Conservation (phyloP, 1,140 invertebrate genomes). For the Micrasema longulum region DNA sequence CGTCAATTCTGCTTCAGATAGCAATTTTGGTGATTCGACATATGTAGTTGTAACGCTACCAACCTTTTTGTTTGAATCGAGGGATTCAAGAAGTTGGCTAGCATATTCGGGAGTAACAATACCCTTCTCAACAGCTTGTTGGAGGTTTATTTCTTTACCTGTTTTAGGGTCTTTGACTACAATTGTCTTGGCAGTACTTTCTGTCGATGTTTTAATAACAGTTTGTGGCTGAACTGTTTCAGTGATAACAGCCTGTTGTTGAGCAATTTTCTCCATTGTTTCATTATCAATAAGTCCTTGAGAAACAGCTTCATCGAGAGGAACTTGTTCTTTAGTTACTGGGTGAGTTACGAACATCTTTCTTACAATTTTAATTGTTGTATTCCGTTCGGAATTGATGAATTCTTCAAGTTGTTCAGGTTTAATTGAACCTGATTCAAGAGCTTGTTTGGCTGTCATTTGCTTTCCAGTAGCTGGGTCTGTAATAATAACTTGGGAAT, state of each 20-base stretch:
- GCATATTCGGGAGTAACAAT: slow-evolving; percentile 63
- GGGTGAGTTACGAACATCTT: slow-evolving; percentile 73
- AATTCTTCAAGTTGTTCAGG: slow-evolving; percentile 55
- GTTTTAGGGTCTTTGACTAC: slow-evolving; percentile 65
- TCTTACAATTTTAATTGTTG: slow-evolving; percentile 41
- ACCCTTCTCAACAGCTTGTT: slow-evolving; percentile 70
- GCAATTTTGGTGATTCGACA: slow-evolving; percentile 32
- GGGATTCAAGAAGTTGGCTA: slow-evolving; percentile 53
- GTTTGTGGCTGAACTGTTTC: slow-evolving; percentile 52
- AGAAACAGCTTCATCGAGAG: slow-evolving; percentile 73
- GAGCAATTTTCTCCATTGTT: slow-evolving; percentile 60
- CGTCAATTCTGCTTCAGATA: slow-evolving; percentile 66
- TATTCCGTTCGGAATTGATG: slow-evolving; percentile 58
- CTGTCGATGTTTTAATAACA: slow-evolving; percentile 50
- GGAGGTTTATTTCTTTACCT: slow-evolving; percentile 64
- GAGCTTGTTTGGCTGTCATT: slow-evolving; percentile 76
- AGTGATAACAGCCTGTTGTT: slow-evolving; percentile 53
- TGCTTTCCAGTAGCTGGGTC: slow-evolving; percentile 78
- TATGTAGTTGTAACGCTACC: slow-evolving; percentile 20
- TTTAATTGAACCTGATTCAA: slow-evolving; percentile 74
- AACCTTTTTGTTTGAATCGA: slow-evolving; percentile 45
- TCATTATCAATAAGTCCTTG: slow-evolving; percentile 72
- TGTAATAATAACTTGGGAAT: slow-evolving; percentile 48
- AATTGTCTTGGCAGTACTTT: slow-evolving; percentile 53
- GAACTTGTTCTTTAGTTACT: slow-evolving; percentile 70